Percentiles rank a stretch among this genome's conserved stretches.
phyloP scores from a whole-genome alignment of 2,797 vertebrate species.

The Hippocampus kuda region DNA sequence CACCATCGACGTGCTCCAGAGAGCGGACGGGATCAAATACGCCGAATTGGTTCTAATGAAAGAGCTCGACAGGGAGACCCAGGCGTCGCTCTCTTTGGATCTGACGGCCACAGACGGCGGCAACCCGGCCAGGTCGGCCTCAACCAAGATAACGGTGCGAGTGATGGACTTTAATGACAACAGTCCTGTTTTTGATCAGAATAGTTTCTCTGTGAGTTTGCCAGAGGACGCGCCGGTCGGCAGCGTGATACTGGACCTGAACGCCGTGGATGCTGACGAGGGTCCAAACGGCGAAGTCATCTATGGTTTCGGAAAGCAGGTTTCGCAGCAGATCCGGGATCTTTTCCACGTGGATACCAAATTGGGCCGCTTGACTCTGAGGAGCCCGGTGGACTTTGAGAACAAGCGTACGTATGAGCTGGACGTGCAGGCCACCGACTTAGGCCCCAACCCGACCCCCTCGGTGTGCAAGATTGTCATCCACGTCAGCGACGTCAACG shows the following conservation, averaged over 20 bases:
- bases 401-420: conserved; percentile 84
- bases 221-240: conserved; percentile 79
- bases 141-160: conserved; percentile 75
- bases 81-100: conserved; percentile 76
- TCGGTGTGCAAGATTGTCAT: conserved; percentile 82
- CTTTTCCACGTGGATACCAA: conserved; percentile 81
- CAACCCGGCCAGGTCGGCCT: conserved; percentile 71
- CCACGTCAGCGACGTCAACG: conserved; percentile 85
- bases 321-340: conserved; percentile 72
- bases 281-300: conserved; percentile 83
- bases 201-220: conserved; percentile 75
- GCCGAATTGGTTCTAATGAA: conserved; percentile 89
- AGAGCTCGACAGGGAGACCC: conserved; percentile 84
- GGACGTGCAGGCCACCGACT: conserved; percentile 81
- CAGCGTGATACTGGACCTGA: conserved; percentile 75
- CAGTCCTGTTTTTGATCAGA: conserved; percentile 81
- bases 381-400: conserved; percentile 81
- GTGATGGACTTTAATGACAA: conserved; percentile 94
- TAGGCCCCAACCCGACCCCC: conserved; percentile 73
- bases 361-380: conserved; percentile 76
- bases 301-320: conserved; percentile 78
- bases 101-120: conserved; percentile 87
- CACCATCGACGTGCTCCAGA: conserved; percentile 83
- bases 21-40: conserved; percentile 88
- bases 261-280: conserved; percentile 78